Evolutionary conservation across 2,888 invertebrate genomes (phyloP), one percentile per base, ranked within the genome.

Genomic region (Campoletis raptor): DNA sequence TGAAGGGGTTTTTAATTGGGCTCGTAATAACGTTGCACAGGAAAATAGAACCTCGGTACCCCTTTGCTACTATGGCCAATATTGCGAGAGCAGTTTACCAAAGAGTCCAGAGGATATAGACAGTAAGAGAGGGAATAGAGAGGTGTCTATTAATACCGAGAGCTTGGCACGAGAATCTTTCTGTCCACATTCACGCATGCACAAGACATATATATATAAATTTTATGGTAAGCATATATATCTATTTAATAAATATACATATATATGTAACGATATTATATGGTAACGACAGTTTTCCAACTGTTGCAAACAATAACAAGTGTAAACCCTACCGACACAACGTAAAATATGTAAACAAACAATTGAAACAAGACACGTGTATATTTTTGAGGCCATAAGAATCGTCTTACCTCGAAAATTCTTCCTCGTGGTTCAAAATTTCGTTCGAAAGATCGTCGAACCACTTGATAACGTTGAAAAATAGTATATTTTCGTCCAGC

Each of bases 141-240:
- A 86, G 80, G 83, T 86, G 81, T 88, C 89, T 89, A 89, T 89
- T 89, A 88, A 89, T 89, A 89, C 82, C 87, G 61, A 30, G 67
- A 73, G 85, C 83, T 89, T 88, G 89, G 89, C 89, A 89, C 89
- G 57, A 85, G 79, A 84, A 81, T 81, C 78, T 84, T 85, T 78
- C 78, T 69, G 77, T 57, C 64, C 52, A 79, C 52, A 36, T 36
- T 18, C 69, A 54, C 79, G 45, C 57, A 48, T 54, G 21, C 52
- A 36, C 66, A 40, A 73, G 21, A 15, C 24, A 36, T 52, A 74
- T 54, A 45, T 6, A 40, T 54, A 30, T 74, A 52, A 8, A 37
- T 74, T 72, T 37, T n/a, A 36, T 52, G 48, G 10, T 12, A 36
- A 72, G 6, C 12, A n/a, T 67, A 21, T 37, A 37, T 61, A 61